Evolutionary conservation across 2,797 vertebrate genomes (phyloP).

Genomic region (Falco berigora): DNA sequence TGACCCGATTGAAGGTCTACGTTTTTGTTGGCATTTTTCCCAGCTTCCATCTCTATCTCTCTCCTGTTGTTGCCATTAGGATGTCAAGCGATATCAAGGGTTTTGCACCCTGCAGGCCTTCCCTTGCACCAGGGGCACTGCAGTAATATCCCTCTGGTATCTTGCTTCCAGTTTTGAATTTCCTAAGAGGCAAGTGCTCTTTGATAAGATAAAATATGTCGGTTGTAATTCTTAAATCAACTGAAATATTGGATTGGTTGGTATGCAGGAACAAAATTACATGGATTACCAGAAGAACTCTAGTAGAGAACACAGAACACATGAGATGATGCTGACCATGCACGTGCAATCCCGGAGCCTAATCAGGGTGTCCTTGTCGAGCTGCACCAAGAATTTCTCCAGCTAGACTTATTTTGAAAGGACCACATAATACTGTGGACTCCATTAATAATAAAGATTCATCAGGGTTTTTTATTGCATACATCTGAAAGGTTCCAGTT

Average conservation of each 20-base stretch:
- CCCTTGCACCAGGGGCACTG: neutral
- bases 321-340: neutral
- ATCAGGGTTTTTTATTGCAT: neutral
- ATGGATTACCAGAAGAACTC: neutral
- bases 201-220: neutral
- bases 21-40: neutral
- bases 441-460: neutral
- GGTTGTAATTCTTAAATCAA: neutral
- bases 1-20: neutral
- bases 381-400: neutral
- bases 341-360: neutral
- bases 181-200: neutral
- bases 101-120: neutral
- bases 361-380: neutral
- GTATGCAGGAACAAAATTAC: neutral
- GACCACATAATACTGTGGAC: neutral
- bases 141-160: neutral
- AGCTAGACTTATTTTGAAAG: neutral
- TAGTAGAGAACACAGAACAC: neutral
- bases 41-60: neutral
- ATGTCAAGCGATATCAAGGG: neutral
- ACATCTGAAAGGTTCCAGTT: neutral
- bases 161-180: neutral
- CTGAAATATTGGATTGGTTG: neutral
- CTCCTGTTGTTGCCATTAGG: neutral